Percentiles rank a stretch among this genome's conserved stretches.
Conservation (phyloP, 2,888 invertebrate genomes). For the Pyrgus malvae region DNA sequence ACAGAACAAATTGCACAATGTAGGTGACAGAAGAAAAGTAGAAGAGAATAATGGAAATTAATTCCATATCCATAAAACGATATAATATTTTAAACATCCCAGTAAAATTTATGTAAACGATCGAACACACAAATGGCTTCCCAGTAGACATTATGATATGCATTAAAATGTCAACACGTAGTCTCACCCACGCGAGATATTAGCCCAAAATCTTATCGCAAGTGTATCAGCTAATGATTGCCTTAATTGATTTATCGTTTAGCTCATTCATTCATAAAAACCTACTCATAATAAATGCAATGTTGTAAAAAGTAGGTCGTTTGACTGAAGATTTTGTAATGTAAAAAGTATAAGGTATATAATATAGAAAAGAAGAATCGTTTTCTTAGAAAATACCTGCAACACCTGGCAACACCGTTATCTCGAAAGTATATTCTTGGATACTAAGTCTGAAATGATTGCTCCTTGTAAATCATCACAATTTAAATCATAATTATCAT, state of each 20-base stretch:
- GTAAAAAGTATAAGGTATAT: neutral
- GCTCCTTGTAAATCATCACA: too few relatives aligned
- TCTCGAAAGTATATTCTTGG: too few relatives aligned
- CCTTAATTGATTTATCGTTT: slow-evolving; percentile 17
- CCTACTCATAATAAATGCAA: slow-evolving; percentile 9
- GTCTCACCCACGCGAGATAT: slow-evolving; percentile 20
- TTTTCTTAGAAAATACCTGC: too few relatives aligned
- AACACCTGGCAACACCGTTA: too few relatives aligned
- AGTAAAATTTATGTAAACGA: neutral
- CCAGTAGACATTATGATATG: slow-evolving; percentile 14
- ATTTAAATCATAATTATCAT: too few relatives aligned
- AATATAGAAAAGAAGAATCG: neutral
- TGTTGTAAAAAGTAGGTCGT: neutral
- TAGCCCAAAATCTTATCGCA: slow-evolving; percentile 22
- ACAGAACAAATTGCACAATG: too few relatives aligned
- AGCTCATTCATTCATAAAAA: slow-evolving; percentile 21
- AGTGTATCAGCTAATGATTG: slow-evolving; percentile 20
- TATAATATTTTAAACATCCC: too few relatives aligned
- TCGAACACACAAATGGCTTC: slow-evolving; percentile 1
- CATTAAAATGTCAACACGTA: slow-evolving; percentile 27
- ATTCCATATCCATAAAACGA: too few relatives aligned
- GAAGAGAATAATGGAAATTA: too few relatives aligned
- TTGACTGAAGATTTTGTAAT: neutral
- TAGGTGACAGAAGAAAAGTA: too few relatives aligned
- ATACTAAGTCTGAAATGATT: too few relatives aligned